These are phyloP conservation scores for Muraenolepis orangiensis DNA, from an alignment of 2,797 vertebrate species.

Conservation along the genomic window DNA sequence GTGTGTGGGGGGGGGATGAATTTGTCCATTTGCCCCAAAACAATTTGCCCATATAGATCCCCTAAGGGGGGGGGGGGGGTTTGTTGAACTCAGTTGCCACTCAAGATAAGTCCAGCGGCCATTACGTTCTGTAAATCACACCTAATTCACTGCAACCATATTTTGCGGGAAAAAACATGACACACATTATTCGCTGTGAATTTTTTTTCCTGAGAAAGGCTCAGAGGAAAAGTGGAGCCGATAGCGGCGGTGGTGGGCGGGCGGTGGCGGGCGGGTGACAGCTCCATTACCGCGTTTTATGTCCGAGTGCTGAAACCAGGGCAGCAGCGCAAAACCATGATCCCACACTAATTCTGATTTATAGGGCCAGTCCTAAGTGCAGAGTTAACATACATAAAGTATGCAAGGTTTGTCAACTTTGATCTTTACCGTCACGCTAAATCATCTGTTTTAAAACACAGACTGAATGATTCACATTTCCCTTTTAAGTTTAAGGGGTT, in stretches of 20 bases:
- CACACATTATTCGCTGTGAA: too few species aligned
- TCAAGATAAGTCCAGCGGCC: neutral
- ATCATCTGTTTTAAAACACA: neutral
- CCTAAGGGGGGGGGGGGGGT: too few species aligned
- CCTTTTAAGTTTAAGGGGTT: too few species aligned
- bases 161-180: neutral
- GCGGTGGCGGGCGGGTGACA: too few species aligned
- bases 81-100: neutral
- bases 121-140: neutral
- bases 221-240: too few species aligned
- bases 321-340: neutral
- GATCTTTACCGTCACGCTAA: neutral
- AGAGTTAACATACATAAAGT: neutral
- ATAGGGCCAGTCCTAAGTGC: neutral
- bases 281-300: too few species aligned
- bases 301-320: neutral
- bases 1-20: neutral
- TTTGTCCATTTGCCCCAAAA: neutral
- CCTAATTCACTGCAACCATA: neutral
- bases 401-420: neutral
- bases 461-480: neutral
- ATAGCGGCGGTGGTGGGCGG: too few species aligned
- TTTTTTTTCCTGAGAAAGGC: neutral
- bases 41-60: slow-evolving; percentile 1
- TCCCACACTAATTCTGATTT: neutral